These are phyloP conservation scores for Cyprinodon variegatus DNA, from an alignment of 2,113 vertebrate species.

Conservation along the genomic window DNA sequence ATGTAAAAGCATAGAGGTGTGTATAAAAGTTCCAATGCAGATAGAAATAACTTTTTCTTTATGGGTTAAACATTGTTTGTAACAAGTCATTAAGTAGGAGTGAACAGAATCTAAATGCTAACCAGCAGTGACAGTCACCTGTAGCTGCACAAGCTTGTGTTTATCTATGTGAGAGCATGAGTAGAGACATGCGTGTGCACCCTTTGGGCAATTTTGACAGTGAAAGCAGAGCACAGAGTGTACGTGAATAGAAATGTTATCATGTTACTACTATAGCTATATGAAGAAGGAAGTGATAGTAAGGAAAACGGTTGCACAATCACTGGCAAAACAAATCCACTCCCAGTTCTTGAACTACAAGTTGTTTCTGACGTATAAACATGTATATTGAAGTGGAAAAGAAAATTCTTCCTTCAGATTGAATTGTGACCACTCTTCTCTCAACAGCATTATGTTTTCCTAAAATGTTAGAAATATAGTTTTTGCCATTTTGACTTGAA, in stretches of 20 bases:
- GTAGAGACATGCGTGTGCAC: conserved; percentile 11
- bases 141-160: conserved; percentile 18
- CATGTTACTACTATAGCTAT: conserved; percentile 1
- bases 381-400: background rate
- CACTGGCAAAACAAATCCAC: conserved; percentile 2
- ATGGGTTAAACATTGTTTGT: background rate
- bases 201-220: conserved; percentile 33
- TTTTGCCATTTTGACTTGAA: background rate
- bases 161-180: conserved; percentile 11
- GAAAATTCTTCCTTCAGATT: background rate
- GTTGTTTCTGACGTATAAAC: background rate
- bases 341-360: background rate
- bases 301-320: conserved; percentile 27
- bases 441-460: background rate
- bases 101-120: background rate
- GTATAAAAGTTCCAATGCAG: too few relatives aligned
- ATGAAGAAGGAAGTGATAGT: conserved; percentile 1
- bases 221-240: conserved; percentile 36
- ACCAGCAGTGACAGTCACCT: background rate
- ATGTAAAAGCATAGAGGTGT: background rate
- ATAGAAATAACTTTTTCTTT: background rate
- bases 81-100: background rate
- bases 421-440: background rate
- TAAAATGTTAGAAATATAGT: background rate
- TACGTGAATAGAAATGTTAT: background rate